Evolutionary conservation across 2,797 vertebrate species (phyloP), one percentile per base, ranked within the genome.

Genomic region (Margarornis squamiger): DNA sequence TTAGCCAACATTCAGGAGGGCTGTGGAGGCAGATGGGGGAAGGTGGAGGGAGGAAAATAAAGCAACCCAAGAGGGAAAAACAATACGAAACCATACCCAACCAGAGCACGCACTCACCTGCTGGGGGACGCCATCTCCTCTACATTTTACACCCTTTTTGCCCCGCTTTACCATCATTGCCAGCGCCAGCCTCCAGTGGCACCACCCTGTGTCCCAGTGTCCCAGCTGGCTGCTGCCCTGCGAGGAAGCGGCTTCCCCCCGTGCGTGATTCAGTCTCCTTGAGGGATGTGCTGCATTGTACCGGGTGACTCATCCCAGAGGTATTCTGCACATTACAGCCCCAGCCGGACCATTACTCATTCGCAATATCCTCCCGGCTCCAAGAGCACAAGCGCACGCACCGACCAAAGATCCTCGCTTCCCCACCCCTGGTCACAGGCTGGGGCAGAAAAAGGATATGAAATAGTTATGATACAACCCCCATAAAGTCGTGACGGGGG

Each of bases 241-340:
- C 7, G 17, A 71, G 76, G 43, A 3, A 94, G 97, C 45, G 86
- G 95, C 96, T 98, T 96, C 97, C 96, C 85, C 94, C 96, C 87
- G 48, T 93, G 61, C 75, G 97, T 98, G 98, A 98, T 98, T 98
- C 98, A 98, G 98, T 95, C 98, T 98, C 97, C 98, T 98, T 97
- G 98, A 98, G 98, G 98, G 98, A 98, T 97, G 98, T 94, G 97
- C 98, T 93, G 97, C 97, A 97, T 95, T 97, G 97, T 97, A 96
- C 95, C 7, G 95, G 86, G 97, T 99, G 98, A 99, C 92, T 99
- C 98, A 98, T 98, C 98, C 54, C 96, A 95, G 96, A 97, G 98
- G 97, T 97, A 97, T 98, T 97, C 98, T 97, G 97, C 97, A 96
- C 96, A 98, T 97, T 97, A 97, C 95, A 97, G 97, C 97, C 97